A percentile compares a stretch with the other conserved stretches of the same genome.
phyloP scores from a whole-genome alignment of 2,113 vertebrate species.

The Gobiocypris rarus region DNA sequence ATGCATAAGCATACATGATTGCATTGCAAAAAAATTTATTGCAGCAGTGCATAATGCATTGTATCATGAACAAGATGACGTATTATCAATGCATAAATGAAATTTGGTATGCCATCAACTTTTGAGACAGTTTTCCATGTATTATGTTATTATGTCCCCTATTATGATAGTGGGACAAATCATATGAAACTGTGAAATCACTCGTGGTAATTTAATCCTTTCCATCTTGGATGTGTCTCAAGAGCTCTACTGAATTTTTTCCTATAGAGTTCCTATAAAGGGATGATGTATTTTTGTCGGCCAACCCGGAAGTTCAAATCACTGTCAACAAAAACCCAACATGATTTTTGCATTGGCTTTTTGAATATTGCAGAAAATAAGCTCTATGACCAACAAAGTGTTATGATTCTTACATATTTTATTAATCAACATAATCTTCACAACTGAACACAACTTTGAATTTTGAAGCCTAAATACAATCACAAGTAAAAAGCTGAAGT shows the following conservation, averaged over 20 bases:
- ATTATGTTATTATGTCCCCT: background rate
- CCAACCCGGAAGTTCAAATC: background rate
- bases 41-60: background rate
- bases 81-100: background rate
- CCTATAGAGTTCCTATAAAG: too few species aligned
- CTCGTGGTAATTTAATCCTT: background rate
- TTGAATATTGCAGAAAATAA: background rate
- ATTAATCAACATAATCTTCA: background rate
- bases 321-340: background rate
- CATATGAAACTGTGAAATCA: background rate
- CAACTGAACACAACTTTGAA: background rate
- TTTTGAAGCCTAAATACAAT: background rate
- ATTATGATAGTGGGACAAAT: background rate
- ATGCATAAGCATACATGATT: background rate
- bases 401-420: background rate
- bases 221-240: background rate
- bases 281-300: background rate
- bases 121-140: background rate
- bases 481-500: background rate
- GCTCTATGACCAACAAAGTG: background rate
- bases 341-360: background rate
- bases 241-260: background rate
- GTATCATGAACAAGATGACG: background rate
- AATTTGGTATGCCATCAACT: background rate
- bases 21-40: background rate